Base-by-base conservation (phyloP, 2,113 vertebrate genomes). In the Columba livia region DNA sequence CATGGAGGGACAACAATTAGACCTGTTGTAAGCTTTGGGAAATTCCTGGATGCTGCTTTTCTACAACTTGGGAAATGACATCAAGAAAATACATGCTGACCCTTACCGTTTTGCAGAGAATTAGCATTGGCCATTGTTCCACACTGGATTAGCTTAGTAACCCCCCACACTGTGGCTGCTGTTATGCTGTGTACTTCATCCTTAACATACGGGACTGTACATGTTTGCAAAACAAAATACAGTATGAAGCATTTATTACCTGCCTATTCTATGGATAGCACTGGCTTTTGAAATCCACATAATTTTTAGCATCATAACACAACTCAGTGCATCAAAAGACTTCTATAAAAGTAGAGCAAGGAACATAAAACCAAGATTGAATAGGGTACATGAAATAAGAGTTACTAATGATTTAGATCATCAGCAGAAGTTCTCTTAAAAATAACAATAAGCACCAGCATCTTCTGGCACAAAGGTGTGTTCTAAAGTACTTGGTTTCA, bases 271-370 rank as follows among this genome's bases (percentile, higher is more conserved):
- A 91, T 99, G 99, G 80, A 99, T 94, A 69, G 99, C 98, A 91
- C 99, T 99, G 89, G 99, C 99, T 98, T 99, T 99, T 23, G 99
- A 99, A 96, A 99, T 99, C 99, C 99, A 99, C 32, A 98, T 98
- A 86, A 98, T 99, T 98, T 99, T 99, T 48, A 99, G 97, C 98
- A 99, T 99, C 74, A 99, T 99, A 67, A 99, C 98, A 92, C 98
- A 97, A 95, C 98, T 99, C 84, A 99, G 85, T 38, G 98, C 98
- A 97, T 99, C 99, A 95, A 98, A 99, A 65, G 99, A 99, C 95
- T 99, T 99, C 99, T 99, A 96, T 23, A 97, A 97, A 79, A 95
- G 61, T 90, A 97, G 96, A 95, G 67, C 40, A 84, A 96, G 47
- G 78, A 89, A 89, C 47, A 87, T 7, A 90, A 93, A 91, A 60